These are phyloP conservation scores for Psittacula derbiana DNA, from an alignment of 2,797 vertebrate species.

Conservation along the genomic window DNA sequence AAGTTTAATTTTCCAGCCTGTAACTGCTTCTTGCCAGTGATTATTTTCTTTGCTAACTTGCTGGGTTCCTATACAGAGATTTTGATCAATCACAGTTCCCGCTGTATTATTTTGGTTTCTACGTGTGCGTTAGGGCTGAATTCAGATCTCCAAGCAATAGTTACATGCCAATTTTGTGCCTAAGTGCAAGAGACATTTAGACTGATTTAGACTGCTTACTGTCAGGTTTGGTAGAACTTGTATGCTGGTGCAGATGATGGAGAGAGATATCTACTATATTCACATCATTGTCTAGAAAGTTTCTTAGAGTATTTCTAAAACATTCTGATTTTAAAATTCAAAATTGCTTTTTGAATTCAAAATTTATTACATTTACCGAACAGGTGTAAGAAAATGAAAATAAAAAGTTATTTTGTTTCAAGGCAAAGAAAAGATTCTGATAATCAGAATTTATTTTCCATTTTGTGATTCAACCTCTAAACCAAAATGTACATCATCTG, in stretches of 20 bases:
- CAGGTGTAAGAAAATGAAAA: neutral
- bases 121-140: neutral
- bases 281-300: neutral
- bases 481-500: neutral
- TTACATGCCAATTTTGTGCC: neutral
- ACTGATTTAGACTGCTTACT: neutral
- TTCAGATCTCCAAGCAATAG: neutral
- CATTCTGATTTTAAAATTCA: neutral
- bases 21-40: rapidly evolving
- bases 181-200: neutral
- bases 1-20: neutral
- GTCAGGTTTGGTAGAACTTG: neutral
- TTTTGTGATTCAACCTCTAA: neutral
- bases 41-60: neutral
- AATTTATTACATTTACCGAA: neutral
- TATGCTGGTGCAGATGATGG: neutral
- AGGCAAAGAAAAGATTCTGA: neutral
- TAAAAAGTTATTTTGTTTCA: neutral
- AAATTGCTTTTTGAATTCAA: neutral
- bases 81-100: neutral
- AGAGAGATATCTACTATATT: neutral
- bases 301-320: neutral
- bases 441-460: neutral
- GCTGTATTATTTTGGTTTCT: neutral
- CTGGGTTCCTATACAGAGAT: neutral